Evolutionary conservation across 2,888 invertebrate species (phyloP).

Genomic region (Oxystoma pomonae): DNA sequence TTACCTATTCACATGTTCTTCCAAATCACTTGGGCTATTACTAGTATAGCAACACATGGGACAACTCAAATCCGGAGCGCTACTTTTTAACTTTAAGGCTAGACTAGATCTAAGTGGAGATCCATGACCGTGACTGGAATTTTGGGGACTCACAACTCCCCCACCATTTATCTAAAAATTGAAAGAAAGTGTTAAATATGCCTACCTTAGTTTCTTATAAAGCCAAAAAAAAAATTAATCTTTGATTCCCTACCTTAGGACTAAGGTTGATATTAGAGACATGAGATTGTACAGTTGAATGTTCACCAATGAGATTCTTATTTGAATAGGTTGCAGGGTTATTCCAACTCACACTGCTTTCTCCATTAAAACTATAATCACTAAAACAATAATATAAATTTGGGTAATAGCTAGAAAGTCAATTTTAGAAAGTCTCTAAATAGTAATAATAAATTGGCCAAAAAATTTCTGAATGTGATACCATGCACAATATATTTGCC

Average conservation of each 20-base stretch:
- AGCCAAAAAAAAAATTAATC: too few relatives aligned
- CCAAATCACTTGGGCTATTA: slow-evolving; percentile 67
- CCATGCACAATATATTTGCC: too few relatives aligned
- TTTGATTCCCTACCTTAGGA: slow-evolving; percentile 45
- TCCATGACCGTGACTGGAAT: slow-evolving; percentile 62
- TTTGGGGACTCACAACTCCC: slow-evolving; percentile 43
- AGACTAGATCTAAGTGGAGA: slow-evolving; percentile 70
- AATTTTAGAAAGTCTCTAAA: too few relatives aligned
- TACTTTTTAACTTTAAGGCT: slow-evolving; percentile 62
- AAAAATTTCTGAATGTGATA: too few relatives aligned
- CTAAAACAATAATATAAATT: too few relatives aligned
- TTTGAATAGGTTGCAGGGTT: slow-evolving; percentile 34
- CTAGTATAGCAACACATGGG: slow-evolving; percentile 74
- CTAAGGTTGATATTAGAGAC: slow-evolving; percentile 43
- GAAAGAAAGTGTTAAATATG: not conserved
- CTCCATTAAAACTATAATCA: slow-evolving; percentile 39
- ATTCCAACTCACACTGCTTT: slow-evolving; percentile 34
- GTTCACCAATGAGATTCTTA: slow-evolving; percentile 32
- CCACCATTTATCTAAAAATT: slow-evolving; percentile 43
- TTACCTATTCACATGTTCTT: slow-evolving; percentile 73
- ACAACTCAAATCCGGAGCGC: slow-evolving; percentile 58
- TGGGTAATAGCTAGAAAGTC: too few relatives aligned
- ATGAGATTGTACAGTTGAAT: slow-evolving; percentile 38
- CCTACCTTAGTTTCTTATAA: not conserved
- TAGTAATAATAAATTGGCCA: too few relatives aligned